Percentiles rank a stretch among this genome's conserved stretches.
Evolutionary conservation across 2,113 vertebrate species (phyloP).

Genomic region (Tamias sibiricus): DNA sequence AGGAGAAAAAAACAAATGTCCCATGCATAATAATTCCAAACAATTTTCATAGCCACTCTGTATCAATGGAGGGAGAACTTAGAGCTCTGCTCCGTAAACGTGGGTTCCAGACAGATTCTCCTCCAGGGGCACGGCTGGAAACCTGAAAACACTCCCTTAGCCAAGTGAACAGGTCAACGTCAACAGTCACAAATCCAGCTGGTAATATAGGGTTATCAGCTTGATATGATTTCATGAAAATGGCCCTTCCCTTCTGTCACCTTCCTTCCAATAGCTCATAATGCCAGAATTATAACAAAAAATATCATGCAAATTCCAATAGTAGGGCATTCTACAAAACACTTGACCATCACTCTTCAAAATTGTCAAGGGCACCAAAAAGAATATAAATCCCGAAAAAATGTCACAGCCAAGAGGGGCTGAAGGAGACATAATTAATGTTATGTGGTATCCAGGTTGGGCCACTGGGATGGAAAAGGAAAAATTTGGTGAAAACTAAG

Average conservation of each 20-base stretch:
- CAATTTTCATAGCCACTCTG: neutral
- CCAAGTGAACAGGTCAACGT: neutral
- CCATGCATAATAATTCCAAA: neutral
- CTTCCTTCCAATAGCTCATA: neutral
- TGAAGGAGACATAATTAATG: neutral
- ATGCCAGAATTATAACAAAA: neutral
- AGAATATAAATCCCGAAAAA: neutral
- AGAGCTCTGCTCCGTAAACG: too few relatives aligned
- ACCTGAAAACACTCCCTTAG: neutral
- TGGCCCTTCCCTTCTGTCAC: neutral
- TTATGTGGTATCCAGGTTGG: neutral
- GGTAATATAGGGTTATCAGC: accelerated
- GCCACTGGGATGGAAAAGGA: neutral
- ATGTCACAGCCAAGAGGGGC: neutral
- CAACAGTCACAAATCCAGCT: neutral
- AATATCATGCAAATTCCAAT: accelerated
- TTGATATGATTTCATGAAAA: neutral
- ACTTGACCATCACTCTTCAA: neutral
- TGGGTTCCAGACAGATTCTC: neutral
- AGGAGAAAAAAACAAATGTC: neutral
- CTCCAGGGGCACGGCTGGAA: neutral
- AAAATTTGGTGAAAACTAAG: neutral
- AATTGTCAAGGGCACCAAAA: neutral
- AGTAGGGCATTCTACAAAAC: neutral
- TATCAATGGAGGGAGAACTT: neutral